Percentiles rank a stretch among this genome's conserved stretches.
Evolutionary conservation across 2,888 invertebrate genomes (phyloP).

Genomic region (Erebia ligea): DNA sequence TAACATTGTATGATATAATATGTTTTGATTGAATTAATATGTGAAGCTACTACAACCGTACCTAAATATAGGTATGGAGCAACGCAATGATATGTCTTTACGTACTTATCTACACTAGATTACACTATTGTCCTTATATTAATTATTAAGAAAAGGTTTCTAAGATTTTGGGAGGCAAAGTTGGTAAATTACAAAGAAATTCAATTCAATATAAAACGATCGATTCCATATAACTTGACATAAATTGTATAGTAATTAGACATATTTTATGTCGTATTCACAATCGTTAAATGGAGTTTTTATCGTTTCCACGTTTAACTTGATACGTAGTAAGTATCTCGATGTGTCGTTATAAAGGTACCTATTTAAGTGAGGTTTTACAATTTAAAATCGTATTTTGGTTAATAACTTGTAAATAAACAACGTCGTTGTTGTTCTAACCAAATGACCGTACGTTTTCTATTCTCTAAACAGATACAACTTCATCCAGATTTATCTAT

Average conservation of each 20-base stretch:
- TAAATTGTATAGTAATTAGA: constrained; percentile 55
- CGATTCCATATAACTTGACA: constrained; percentile 29
- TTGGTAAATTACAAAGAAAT: constrained; percentile 11
- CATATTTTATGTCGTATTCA: constrained; percentile 58
- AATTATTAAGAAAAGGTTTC: not conserved
- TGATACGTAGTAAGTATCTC: constrained; percentile 55
- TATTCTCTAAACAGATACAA: not conserved
- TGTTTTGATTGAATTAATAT: too few relatives aligned
- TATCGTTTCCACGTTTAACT: constrained; percentile 62
- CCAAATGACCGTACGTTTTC: not conserved
- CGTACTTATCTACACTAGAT: not conserved
- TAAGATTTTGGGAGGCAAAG: not conserved
- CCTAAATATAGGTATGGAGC: too few relatives aligned
- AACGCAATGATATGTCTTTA: too few relatives aligned
- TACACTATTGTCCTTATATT: not conserved
- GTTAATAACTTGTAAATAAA: constrained; percentile 1
- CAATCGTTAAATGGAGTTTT: constrained; percentile 61
- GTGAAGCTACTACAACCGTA: too few relatives aligned
- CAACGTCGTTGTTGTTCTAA: not conserved
- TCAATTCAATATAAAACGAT: constrained; percentile 7
- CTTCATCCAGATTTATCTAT: not conserved
- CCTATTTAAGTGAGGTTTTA: constrained; percentile 42
- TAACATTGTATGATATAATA: too few relatives aligned
- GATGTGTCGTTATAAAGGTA: constrained; percentile 53
- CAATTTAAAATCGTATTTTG: constrained; percentile 35